Conservation (phyloP, 2,797 vertebrate species). For the Morus bassanus region DNA sequence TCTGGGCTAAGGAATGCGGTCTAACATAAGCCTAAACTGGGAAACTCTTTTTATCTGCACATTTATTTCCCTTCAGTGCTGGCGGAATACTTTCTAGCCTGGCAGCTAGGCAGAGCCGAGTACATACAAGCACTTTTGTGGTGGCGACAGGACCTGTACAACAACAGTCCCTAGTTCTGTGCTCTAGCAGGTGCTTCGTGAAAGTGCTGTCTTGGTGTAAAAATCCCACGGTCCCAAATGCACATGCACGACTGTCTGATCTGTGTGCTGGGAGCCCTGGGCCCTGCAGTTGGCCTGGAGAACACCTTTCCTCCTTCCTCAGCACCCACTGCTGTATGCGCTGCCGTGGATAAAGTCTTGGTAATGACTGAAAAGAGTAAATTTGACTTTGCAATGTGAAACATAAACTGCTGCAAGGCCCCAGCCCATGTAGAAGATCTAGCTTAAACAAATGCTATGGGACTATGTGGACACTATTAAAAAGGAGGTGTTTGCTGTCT, state of each 20-base stretch:
- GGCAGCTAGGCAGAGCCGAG: not conserved
- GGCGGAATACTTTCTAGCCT: not conserved
- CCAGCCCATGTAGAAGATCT: not conserved
- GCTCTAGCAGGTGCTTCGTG: not conserved
- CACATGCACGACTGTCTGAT: accelerated
- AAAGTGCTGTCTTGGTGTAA: not conserved
- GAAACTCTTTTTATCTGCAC: not conserved
- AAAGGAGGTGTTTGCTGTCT: not conserved
- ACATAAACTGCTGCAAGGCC: not conserved
- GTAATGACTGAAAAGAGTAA: not conserved
- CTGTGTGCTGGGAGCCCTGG: not conserved
- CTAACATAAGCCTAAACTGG: not conserved
- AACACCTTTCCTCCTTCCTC: not conserved
- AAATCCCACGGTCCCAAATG: not conserved
- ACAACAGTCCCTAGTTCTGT: not conserved
- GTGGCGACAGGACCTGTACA: not conserved
- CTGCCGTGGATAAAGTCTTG: not conserved
- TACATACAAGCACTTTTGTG: not conserved
- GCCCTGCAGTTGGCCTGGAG: not conserved
- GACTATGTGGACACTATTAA: not conserved
- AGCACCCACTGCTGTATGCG: not conserved
- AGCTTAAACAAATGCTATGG: not conserved
- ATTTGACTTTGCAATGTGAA: not conserved
- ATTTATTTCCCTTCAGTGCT: not conserved
- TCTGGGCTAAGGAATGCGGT: not conserved